Percentiles rank a stretch among this genome's conserved stretches.
phyloP scores from a whole-genome alignment of 2,888 invertebrate species.

The Caenorhabditis uteleia region DNA sequence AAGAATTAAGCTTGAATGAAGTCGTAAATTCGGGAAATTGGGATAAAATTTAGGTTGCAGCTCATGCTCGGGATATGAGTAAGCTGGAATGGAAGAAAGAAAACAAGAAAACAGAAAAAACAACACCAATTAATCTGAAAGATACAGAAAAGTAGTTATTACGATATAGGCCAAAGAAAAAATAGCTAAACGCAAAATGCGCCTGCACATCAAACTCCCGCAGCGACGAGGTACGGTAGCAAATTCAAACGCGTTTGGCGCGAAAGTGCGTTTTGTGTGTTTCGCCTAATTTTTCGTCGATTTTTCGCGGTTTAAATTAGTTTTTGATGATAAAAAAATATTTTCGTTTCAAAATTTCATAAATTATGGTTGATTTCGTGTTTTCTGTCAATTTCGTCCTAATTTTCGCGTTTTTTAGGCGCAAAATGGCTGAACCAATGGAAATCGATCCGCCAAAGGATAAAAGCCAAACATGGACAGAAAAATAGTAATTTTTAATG shows the following conservation, averaged over 20 bases:
- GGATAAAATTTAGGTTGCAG: not conserved
- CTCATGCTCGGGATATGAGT: not conserved
- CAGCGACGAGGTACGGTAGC: slow-evolving; percentile 29
- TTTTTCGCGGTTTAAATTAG: slow-evolving; percentile 7
- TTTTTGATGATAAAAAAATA: not conserved
- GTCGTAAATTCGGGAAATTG: not conserved
- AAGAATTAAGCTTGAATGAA: too few species aligned
- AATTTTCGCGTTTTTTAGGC: not conserved
- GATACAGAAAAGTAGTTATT: slow-evolving; percentile 16
- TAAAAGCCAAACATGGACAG: slow-evolving; percentile 71
- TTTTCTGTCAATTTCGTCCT: not conserved
- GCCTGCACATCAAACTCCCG: slow-evolving; percentile 39
- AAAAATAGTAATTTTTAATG: slow-evolving; percentile 72
- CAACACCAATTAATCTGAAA: slow-evolving; percentile 18
- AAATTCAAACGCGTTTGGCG: slow-evolving; percentile 31
- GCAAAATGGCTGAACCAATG: slow-evolving; percentile 9
- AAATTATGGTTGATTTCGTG: not conserved
- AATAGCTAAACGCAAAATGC: not conserved
- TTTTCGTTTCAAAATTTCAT: not conserved
- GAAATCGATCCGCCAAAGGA: slow-evolving; percentile 13
- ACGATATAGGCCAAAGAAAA: slow-evolving; percentile 22
- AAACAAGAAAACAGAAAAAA: slow-evolving; percentile 12
- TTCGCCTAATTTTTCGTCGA: not conserved
- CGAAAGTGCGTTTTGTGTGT: slow-evolving; percentile 1
- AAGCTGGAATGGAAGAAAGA: slow-evolving; percentile 1